Evolutionary conservation across 2,797 vertebrate species (phyloP), one percentile per base, ranked within the genome.

Genomic region (Oreochromis grahami): DNA sequence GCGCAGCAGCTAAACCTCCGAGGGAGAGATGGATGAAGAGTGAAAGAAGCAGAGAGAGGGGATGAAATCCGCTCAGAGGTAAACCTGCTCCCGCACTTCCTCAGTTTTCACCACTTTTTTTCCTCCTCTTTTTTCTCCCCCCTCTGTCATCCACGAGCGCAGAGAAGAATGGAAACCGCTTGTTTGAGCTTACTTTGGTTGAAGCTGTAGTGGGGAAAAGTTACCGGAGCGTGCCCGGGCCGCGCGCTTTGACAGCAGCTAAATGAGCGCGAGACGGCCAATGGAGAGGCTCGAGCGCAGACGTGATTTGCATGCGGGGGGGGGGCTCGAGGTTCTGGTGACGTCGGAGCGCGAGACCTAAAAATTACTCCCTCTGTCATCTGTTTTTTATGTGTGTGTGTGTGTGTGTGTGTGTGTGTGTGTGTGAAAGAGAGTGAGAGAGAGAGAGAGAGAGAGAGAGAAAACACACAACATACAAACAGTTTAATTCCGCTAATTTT

Each of bases 241-340:
- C 89, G 96, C 90, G 95, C 95, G 95, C 97, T 93, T 84, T 94
- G 95, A 96, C 94, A 95, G 95, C 95, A 95, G 95, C 97, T 98
- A 97, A 98, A 97, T 97, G 96, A 96, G 92, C 91, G 90, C 88
- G 89, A 89, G 96, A 88, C 92, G 96, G 97, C 98, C 98, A 98
- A 98, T 98, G 88, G 95, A 91, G 90, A 93, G 93, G 93, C 92
- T 87, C 87, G 94, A 95, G 94, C 93, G 92, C 81, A 95, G 93
- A 95, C 90, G 90, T 92, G 93, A 98, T 98, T 98, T 97, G 97
- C 97, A 97, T 97, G 96, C 83, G 43, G 95, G 29, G 95, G 91
- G 89, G 95, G 55, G 95, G 91, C 91, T 90, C 87, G 89, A 89
- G 91, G 84, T 96, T 95, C 95, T 95, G 94, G 95, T 97, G 98